Base-by-base conservation (phyloP, 2,797 vertebrate species). In the Muscicapa comitata region DNA sequence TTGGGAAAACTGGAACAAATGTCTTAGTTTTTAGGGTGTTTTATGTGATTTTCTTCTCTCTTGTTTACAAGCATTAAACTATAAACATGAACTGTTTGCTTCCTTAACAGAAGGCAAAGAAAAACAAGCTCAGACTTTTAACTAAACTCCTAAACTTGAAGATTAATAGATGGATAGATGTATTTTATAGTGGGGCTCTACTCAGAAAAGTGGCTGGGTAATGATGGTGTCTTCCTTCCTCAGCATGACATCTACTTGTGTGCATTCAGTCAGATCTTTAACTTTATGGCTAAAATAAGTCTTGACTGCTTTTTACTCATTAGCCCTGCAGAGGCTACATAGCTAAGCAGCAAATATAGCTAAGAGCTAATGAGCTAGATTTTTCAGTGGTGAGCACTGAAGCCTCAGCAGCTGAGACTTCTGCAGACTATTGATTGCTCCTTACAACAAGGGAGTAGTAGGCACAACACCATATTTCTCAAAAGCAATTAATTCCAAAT, bases 251-350 rank as follows among this genome's bases (percentile, higher is more conserved):
- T 42, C 51, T 86, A 14, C 65, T 72, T 86, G 54, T 62, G 70
- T 75, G 58, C 76, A 89, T 92, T 92, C 78, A 66, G 57, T 91
- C 79, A 91, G 61, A 81, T 81, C 71, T 91, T 94, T 2, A 3
- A 70, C 81, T 95, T 96, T 80, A 83, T 78, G 87, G 78, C 58
- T 88, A 88, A 92, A 91, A 62, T 90, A 86, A 76, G 63, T 89
- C 77, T 74, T 85, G 83, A 93, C 74, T 87, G 65, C 71, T 78
- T 96, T 92, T 92, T 89, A 79, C 38, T 95, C 79, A 31, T 90
- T 92, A 86, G 67, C 48, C 35, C 61, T 80, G 57, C 33, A 80
- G 57, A 93, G 47, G 48, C 65, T 86, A 75, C 79, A 68, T 58
- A 88, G 68, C 67, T 83, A 92, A 94, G 65, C 53, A 86, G 71